Conservation (phyloP, 2,113 vertebrate genomes). For the Eira barbara region DNA sequence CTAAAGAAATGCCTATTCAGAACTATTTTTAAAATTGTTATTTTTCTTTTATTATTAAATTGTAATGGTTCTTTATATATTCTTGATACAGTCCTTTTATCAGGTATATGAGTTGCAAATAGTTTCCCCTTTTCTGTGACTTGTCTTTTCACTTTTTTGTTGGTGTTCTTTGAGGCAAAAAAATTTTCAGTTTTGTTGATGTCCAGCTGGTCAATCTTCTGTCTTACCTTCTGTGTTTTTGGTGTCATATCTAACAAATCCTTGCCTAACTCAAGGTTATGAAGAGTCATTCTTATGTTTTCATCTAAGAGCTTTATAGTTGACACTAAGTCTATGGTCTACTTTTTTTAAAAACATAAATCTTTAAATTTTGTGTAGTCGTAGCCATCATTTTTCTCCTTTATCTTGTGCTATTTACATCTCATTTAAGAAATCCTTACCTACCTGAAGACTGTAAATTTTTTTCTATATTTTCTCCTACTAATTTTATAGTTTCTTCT, state of each 20-base stretch:
- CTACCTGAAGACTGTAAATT: neutral
- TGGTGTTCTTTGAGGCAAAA: neutral
- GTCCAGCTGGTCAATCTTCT: neutral
- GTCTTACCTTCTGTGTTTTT: neutral
- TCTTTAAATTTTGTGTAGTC: neutral
- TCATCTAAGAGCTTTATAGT: neutral
- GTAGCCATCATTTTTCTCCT: neutral
- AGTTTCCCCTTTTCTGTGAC: neutral
- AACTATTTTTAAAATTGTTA: neutral
- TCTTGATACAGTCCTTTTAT: neutral
- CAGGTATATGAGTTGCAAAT: neutral
- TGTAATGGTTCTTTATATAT: neutral
- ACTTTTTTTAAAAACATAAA: neutral
- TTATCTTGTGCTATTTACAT: neutral
- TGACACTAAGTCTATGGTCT: neutral
- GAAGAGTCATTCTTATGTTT: neutral
- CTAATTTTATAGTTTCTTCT: neutral
- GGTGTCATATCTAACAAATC: neutral
- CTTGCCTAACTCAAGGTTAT: neutral
- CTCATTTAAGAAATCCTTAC: neutral
- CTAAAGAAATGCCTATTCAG: neutral
- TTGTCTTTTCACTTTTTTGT: neutral
- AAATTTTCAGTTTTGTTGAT: neutral
- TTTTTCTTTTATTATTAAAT: neutral
- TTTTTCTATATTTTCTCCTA: neutral